These are phyloP conservation scores for Zaprionus vittiger DNA, from an alignment of 1,140 invertebrate species.

Conservation along the genomic window DNA sequence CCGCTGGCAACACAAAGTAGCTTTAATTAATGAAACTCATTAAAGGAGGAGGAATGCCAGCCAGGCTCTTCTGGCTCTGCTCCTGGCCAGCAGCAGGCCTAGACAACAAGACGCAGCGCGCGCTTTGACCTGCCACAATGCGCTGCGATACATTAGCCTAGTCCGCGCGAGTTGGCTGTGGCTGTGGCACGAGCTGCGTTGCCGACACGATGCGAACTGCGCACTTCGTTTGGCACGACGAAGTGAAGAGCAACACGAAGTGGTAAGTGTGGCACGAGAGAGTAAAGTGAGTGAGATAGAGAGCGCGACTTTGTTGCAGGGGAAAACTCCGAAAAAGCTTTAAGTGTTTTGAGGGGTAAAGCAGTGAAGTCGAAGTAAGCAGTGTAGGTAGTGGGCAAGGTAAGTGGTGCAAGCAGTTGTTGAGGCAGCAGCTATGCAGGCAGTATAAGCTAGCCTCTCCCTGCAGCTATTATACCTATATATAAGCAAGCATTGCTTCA, in stretches of 20 bases:
- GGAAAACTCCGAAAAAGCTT: slow-evolving; percentile 28
- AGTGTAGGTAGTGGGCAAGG: not conserved
- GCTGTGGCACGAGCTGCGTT: slow-evolving; percentile 5
- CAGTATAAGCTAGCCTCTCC: not conserved
- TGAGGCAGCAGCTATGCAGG: too few species aligned
- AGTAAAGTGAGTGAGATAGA: not conserved
- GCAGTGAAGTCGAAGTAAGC: not conserved
- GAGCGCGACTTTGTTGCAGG: not conserved
- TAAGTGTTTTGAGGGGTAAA: not conserved
- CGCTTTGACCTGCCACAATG: slow-evolving; percentile 80
- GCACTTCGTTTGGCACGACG: not conserved
- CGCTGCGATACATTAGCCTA: slow-evolving; percentile 68
- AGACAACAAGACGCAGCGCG: slow-evolving; percentile 50
- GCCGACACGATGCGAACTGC: not conserved
- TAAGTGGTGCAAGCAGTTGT: too few species aligned
- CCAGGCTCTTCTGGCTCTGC: slow-evolving; percentile 14
- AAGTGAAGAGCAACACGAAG: too few species aligned
- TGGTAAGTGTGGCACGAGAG: not conserved
- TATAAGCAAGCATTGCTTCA: not conserved
- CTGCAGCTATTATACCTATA: not conserved
- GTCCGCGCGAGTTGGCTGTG: slow-evolving; percentile 6
- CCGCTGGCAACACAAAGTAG: slow-evolving; percentile 70
- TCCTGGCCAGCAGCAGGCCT: slow-evolving; percentile 18
- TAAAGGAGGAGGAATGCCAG: slow-evolving; percentile 61
- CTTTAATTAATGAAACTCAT: slow-evolving; percentile 83